Evolutionary conservation across 2,797 vertebrate species (phyloP), one percentile per base, ranked within the genome.

Genomic region (Myotis pilosus): DNA sequence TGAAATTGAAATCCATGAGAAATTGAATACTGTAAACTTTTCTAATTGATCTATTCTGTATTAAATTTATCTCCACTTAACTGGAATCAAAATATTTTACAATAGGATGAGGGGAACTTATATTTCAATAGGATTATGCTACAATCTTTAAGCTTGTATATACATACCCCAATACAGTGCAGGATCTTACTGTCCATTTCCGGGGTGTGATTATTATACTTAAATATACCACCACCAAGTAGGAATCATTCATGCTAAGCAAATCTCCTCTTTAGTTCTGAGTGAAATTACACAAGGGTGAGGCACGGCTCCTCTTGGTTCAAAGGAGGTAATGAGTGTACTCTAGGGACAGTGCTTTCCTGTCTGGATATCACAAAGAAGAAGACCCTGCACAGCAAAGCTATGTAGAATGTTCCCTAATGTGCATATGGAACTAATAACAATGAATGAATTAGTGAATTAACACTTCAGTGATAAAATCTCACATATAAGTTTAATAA

Each of bases 81-180:
- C 64, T 74, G 47, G 4, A 95, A 92, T 51, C 10, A 89, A 95
- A 92, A 76, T 20, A 91, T n/a, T 62, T 95, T 60, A 36, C 49
- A 95, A 78, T 75, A 33, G 33, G 41, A 44, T 44, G 41, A 19
- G 68, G 80, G 25, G 17, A 71, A 69, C 4, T 87, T 38, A 17
- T 7, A 78, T 64, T 88, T 80, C 25, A 75, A 10, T 53, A 53
- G 41, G 20, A 84, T 30, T 89, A 87, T 80, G 66, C 9, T 87
- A 10, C 55, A 53, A 20, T 30, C 82, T 89, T 69, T 53, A 33
- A n/a, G 19, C n/a, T 84, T 85, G 82, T 88, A 28, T n/a, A 85
- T 6, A 49, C n/a, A n/a, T n/a, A n/a, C n/a, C 49, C 23, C 55
- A 93, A 33, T 78, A 66, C 79, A 84, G 17, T 62, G 0, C 28